phyloP scores from a whole-genome alignment of 2,888 invertebrate species.

The Noctuana brunneofusca region DNA sequence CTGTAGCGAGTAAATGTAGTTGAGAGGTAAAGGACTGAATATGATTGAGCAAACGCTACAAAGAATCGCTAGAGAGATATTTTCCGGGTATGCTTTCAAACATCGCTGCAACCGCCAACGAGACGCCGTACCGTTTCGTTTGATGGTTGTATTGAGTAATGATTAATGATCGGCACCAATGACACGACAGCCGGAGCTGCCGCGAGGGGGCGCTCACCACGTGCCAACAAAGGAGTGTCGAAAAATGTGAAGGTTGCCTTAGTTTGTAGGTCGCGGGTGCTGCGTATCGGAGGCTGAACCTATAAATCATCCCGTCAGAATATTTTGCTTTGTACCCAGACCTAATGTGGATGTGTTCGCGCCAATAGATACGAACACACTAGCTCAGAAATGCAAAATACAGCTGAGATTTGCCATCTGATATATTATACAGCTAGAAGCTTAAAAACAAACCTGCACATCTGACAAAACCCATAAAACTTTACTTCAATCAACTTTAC shows the following conservation, averaged over 20 bases:
- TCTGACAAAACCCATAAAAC: too few relatives aligned
- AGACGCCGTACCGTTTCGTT: slow-evolving; percentile 65
- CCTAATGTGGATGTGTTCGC: slow-evolving; percentile 50
- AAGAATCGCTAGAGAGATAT: slow-evolving; percentile 34
- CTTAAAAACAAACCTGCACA: too few relatives aligned
- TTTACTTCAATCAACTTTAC: too few relatives aligned
- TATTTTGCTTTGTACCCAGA: slow-evolving; percentile 64
- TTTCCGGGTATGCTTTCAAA: slow-evolving; percentile 42
- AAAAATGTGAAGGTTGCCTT: slow-evolving; percentile 79
- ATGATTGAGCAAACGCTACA: slow-evolving; percentile 21
- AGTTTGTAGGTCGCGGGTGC: slow-evolving; percentile 78
- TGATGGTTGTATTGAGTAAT: slow-evolving; percentile 77
- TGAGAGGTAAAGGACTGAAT: background rate
- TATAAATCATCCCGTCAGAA: slow-evolving; percentile 77
- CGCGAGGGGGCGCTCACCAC: slow-evolving; percentile 67
- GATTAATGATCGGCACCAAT: slow-evolving; percentile 75
- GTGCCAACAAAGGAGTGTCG: slow-evolving; percentile 79
- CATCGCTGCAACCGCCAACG: slow-evolving; percentile 67
- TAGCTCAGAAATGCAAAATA: slow-evolving; percentile 3
- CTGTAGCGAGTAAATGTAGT: too few relatives aligned
- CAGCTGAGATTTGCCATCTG: background rate
- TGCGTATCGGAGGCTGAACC: slow-evolving; percentile 70
- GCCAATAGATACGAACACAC: slow-evolving; percentile 8
- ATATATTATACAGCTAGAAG: too few relatives aligned
- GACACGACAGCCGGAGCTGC: slow-evolving; percentile 79